Base-by-base conservation (phyloP, 1,140 invertebrate genomes). In the Lepidurus packardi region DNA sequence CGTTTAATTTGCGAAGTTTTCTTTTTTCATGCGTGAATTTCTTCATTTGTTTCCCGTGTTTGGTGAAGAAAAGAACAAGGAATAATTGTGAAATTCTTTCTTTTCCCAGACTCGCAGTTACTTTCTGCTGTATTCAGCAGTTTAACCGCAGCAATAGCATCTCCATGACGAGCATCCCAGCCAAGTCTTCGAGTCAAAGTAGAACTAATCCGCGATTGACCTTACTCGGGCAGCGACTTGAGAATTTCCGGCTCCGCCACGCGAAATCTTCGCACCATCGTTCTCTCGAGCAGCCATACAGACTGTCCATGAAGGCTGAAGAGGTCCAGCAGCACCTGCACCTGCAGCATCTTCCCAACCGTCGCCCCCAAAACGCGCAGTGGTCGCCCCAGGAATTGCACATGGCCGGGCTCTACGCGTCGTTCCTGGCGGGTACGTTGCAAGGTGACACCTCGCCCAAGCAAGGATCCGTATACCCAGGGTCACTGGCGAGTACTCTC, bases 381-480 rank as follows among this genome's bases (percentile, higher is more conserved):
- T 65, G 53, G 53, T 65, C 53, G 13, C 53, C 53, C 13, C 53
- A 65, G 21, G 53, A 65, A n/a, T 65, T 65, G 53, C 53, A 65
- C 53, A 65, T 65, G 53, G 53, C 53, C 53, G 53, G 53, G 53
- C 53, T 65, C 13, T 65, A 65, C 13, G 53, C 53, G 8, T 65
- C 53, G 53, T 65, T 65, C 21, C 21, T 65, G 13, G 53, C 53
- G 53, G 53, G 53, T 7, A 65, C 53, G 53, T 65, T 65, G 53
- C 53, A 43, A 11, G 78, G 43, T n/a, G 73, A 47, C 74, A 75
- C 44, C 24, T 75, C 78, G 44, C 73, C 78, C 25, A 78, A 75
- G 43, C 78, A 78, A 47, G 78, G 42, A 11, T 78, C 78, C 10
- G 78, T 75, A 24, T 78, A 75, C 21, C 73, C 78, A 65, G 53